phyloP scores from a whole-genome alignment of 2,113 vertebrate species.

The Chauna torquata region DNA sequence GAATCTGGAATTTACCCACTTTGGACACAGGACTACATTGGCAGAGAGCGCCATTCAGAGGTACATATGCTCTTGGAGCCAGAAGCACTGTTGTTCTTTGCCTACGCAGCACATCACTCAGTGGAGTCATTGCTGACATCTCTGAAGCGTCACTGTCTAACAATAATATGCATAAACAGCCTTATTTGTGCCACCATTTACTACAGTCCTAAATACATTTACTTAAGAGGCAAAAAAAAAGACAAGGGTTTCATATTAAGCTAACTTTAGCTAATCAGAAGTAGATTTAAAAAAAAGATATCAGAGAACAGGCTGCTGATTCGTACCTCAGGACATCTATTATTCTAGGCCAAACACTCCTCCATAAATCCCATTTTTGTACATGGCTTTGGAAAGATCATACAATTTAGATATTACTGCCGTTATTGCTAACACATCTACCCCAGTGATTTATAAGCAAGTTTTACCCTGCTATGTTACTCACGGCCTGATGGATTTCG shows the following conservation, averaged over 20 bases:
- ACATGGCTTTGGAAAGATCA: background rate
- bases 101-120: background rate
- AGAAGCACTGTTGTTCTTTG: background rate
- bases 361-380: background rate
- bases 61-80: accelerated
- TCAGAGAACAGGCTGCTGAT: background rate
- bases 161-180: background rate
- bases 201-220: background rate
- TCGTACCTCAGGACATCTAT: background rate
- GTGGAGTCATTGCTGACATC: background rate
- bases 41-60: background rate
- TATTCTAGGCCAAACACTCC: background rate
- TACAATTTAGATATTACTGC: background rate
- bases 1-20: background rate
- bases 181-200: background rate
- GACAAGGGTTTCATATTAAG: background rate
- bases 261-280: background rate
- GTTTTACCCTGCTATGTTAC: conserved; percentile 15
- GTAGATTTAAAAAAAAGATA: accelerated
- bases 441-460: background rate
- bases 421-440: background rate
- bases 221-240: background rate
- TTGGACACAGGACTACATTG: background rate
- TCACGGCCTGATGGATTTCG: conserved; percentile 88
- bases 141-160: background rate